A percentile compares a stretch with the other conserved stretches of the same genome.
Conservation (phyloP, 2,113 vertebrate genomes). For the Rhinopomastus cyanomelas region DNA sequence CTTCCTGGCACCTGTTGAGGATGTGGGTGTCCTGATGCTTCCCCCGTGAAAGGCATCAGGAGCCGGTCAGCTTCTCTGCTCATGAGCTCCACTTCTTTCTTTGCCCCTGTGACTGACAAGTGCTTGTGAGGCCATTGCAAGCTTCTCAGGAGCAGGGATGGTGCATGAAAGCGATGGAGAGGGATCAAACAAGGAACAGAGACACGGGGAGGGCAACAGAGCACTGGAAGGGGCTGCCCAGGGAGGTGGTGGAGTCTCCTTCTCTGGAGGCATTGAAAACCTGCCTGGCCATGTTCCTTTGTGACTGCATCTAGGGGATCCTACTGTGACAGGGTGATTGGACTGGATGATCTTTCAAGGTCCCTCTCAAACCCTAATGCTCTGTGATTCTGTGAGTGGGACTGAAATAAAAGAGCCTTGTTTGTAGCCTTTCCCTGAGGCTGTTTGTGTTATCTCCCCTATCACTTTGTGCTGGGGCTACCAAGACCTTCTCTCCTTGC, state of each 20-base stretch:
- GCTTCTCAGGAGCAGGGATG: background rate
- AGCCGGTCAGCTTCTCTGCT: background rate
- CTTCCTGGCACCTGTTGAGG: slow-evolving; percentile 30
- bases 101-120: background rate
- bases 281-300: no score
- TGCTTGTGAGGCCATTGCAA: background rate
- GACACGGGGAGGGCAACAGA: no score
- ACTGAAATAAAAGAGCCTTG: background rate
- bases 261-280: no score
- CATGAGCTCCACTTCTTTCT: accelerated
- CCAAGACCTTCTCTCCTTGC: background rate
- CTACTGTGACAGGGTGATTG: no score
- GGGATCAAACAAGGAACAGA: background rate
- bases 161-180: background rate
- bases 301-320: no score
- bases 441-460: background rate
- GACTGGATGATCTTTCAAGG: no score
- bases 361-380: no score
- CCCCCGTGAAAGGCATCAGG: background rate
- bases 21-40: accelerated
- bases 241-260: no score
- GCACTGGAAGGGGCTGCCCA: no score
- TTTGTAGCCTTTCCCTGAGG: background rate
- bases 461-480: accelerated
- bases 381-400: no score